Conservation (phyloP, 2,888 invertebrate genomes). For the Sinhomidia bicolor region DNA sequence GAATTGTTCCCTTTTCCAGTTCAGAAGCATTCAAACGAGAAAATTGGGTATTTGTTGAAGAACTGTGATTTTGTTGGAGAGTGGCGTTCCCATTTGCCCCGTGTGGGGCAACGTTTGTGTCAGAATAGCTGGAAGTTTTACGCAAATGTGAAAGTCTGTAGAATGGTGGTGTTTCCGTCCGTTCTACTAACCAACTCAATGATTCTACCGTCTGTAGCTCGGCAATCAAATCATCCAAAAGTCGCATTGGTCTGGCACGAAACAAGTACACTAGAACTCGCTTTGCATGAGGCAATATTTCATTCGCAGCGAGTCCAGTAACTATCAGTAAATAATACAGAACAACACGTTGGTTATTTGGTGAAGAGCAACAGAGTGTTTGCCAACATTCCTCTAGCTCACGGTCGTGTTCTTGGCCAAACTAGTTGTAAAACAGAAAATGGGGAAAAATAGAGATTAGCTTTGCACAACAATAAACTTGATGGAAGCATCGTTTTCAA, state of each 20-base stretch:
- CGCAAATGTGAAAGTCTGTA: constrained; percentile 96
- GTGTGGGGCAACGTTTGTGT: constrained; percentile 81
- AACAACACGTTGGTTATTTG: constrained; percentile 98
- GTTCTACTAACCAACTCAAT: constrained; percentile 96
- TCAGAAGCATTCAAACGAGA: constrained; percentile 70
- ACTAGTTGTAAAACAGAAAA: constrained; percentile 84
- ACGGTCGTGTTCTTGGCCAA: constrained; percentile 96
- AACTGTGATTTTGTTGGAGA: constrained; percentile 50
- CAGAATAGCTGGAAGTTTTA: constrained; percentile 93
- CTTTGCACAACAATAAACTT: no score
- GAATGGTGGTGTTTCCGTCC: constrained; percentile 99
- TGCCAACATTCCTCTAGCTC: constrained; percentile 99
- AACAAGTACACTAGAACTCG: constrained; percentile 96
- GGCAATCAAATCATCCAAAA: constrained; percentile 98
- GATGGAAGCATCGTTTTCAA: no score
- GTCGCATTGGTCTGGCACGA: constrained; percentile 93
- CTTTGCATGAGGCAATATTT: constrained; percentile 95
- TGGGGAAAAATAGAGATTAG: background rate
- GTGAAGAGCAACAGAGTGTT: constrained; percentile 97
- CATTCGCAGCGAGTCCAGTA: constrained; percentile 98
- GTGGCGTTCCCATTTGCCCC: constrained; percentile 53
- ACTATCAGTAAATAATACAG: constrained; percentile 97
- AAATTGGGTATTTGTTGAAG: constrained; percentile 69
- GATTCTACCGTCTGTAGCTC: constrained; percentile 99
- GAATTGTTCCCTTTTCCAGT: constrained; percentile 96